Conservation (phyloP, 2,113 vertebrate species). For the Caracal caracal region DNA sequence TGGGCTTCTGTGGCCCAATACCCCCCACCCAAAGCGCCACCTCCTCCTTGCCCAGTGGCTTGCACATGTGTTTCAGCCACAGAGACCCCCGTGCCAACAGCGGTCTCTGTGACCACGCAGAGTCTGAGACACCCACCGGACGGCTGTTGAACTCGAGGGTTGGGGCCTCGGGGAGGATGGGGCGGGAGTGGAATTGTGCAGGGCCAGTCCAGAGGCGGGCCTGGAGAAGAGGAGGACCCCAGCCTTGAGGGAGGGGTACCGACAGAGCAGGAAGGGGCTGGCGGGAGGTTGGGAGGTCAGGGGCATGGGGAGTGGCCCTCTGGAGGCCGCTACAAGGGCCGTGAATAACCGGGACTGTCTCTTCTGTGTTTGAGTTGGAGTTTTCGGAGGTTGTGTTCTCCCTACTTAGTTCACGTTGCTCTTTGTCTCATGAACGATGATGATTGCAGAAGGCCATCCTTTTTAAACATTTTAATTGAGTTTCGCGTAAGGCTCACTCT, state of each 20-base stretch:
- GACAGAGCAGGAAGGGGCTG: neutral
- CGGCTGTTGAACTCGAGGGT: neutral
- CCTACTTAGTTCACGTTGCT: neutral
- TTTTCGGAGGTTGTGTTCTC: neutral
- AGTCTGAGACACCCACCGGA: neutral
- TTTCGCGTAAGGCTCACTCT: neutral
- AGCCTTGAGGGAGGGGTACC: neutral
- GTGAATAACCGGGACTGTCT: fast-evolving
- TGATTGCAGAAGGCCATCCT: neutral
- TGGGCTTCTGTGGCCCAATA: neutral
- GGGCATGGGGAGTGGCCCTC: neutral
- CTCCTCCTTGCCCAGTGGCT: neutral
- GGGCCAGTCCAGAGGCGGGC: neutral
- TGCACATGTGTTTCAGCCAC: neutral
- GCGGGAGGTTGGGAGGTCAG: fast-evolving
- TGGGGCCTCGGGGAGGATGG: neutral
- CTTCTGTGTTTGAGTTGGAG: neutral
- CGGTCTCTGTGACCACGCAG: neutral
- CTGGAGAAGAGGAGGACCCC: neutral
- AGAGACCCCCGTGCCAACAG: neutral
- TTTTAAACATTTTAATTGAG: neutral
- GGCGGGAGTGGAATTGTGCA: neutral
- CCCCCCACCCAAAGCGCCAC: neutral
- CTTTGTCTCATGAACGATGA: neutral
- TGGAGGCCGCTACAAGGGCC: fast-evolving